These are phyloP conservation scores for Nesoenas mayeri DNA, from an alignment of 2,113 vertebrate genomes.

Conservation along the genomic window DNA sequence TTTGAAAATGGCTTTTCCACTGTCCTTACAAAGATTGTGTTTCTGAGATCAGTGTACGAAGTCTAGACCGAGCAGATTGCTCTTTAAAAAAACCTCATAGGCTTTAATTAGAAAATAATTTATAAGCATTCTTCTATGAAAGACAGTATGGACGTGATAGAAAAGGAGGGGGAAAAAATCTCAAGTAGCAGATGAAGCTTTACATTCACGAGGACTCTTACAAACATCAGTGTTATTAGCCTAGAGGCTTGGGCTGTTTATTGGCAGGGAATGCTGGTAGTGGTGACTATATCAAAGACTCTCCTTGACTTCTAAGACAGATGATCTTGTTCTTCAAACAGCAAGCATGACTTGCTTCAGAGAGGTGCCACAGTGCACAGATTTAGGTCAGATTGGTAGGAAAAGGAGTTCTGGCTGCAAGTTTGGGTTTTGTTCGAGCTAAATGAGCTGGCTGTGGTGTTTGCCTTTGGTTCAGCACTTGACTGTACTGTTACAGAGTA, in stretches of 20 bases:
- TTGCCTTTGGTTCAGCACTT: background rate
- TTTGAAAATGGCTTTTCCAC: background rate
- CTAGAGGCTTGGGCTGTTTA: background rate
- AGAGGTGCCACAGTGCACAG: background rate
- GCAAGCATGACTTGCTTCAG: background rate
- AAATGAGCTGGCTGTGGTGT: background rate
- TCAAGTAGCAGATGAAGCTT: background rate
- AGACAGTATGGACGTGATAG: background rate
- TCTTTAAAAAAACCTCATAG: background rate
- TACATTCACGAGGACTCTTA: background rate
- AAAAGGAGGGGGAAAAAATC: background rate
- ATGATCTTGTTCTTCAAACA: background rate
- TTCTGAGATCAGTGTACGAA: background rate
- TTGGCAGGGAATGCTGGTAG: background rate
- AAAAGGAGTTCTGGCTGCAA: background rate
- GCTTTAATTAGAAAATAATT: background rate
- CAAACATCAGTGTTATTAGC: background rate
- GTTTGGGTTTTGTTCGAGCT: background rate
- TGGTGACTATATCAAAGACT: background rate
- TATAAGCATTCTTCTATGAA: background rate
- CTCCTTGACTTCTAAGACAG: background rate
- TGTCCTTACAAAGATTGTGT: background rate
- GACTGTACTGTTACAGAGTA: background rate
- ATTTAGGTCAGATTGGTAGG: conserved; percentile 34
- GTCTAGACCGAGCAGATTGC: background rate